Conservation (phyloP, 2,797 vertebrate genomes). For the Pseudomugil tenellus region DNA sequence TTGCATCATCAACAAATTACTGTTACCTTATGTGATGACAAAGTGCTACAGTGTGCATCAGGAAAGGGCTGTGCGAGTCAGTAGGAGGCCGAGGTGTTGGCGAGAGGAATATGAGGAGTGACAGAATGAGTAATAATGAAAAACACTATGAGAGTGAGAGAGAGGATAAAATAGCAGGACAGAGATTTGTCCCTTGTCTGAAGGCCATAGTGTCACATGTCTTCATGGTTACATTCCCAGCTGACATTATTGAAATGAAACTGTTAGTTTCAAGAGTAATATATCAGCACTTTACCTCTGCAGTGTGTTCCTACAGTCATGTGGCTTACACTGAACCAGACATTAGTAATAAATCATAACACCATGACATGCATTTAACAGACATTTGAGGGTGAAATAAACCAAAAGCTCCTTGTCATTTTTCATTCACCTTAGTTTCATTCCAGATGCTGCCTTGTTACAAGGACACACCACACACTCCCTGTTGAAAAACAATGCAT, state of each 20-base stretch:
- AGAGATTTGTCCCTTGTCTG: conserved; percentile 16
- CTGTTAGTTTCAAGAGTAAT: conserved; percentile 12
- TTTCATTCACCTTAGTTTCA: not conserved
- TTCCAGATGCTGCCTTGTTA: conserved; percentile 5
- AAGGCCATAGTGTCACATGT: conserved; percentile 23
- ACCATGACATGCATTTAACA: conserved; percentile 10
- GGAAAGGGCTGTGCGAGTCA: conserved; percentile 28
- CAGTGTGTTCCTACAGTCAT: conserved; percentile 7
- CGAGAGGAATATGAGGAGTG: conserved; percentile 31
- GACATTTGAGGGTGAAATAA: conserved; percentile 11
- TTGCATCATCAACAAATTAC: conserved; percentile 50
- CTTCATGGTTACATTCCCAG: conserved; percentile 21
- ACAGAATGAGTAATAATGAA: conserved; percentile 41
- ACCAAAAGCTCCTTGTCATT: conserved; percentile 4
- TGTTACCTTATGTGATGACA: conserved; percentile 27
- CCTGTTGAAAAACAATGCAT: not conserved
- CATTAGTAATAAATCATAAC: conserved; percentile 25
- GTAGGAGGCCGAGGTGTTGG: conserved; percentile 20
- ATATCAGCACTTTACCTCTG: conserved; percentile 18
- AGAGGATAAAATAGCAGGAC: conserved; percentile 6
- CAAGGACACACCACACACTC: conserved; percentile 13
- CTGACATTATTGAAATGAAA: conserved; percentile 26
- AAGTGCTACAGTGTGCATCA: conserved; percentile 25
- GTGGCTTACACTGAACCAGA: not conserved
- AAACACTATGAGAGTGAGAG: conserved; percentile 9